phyloP scores from a whole-genome alignment of 2,113 vertebrate genomes.

The Nycticebus coucang region DNA sequence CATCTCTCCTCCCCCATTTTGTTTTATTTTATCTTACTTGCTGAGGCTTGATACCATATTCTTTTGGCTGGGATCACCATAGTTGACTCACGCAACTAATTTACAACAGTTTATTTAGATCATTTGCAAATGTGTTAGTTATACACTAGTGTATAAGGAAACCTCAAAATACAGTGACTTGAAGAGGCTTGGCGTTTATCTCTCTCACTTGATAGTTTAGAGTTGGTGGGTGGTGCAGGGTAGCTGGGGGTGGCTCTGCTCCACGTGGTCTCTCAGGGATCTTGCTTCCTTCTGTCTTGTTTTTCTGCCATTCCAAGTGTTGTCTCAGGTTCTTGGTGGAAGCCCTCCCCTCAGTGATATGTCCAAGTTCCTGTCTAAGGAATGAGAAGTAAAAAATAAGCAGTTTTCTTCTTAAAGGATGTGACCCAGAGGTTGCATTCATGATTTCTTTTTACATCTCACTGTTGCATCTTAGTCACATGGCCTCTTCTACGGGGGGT shows the following conservation, averaged over 20 bases:
- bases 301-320: background rate
- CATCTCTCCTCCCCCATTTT: background rate
- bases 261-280: accelerated
- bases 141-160: background rate
- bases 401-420: background rate
- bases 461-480: accelerated
- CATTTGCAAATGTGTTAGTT: conserved; percentile 6
- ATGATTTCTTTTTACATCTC: background rate
- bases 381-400: background rate
- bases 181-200: background rate
- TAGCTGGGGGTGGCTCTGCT: background rate
- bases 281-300: background rate
- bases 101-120: background rate
- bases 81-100: background rate
- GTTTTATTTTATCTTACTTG: background rate
- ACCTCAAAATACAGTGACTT: background rate
- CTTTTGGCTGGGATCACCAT: background rate
- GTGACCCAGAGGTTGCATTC: too few species aligned
- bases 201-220: background rate
- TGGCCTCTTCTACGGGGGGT: background rate
- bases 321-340: background rate
- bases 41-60: background rate
- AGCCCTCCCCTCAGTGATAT: background rate
- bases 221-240: background rate
- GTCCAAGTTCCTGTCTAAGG: background rate